Evolutionary conservation across 2,797 vertebrate species (phyloP), one percentile per base, ranked within the genome.

Genomic region (Halcyon leucocephala): DNA sequence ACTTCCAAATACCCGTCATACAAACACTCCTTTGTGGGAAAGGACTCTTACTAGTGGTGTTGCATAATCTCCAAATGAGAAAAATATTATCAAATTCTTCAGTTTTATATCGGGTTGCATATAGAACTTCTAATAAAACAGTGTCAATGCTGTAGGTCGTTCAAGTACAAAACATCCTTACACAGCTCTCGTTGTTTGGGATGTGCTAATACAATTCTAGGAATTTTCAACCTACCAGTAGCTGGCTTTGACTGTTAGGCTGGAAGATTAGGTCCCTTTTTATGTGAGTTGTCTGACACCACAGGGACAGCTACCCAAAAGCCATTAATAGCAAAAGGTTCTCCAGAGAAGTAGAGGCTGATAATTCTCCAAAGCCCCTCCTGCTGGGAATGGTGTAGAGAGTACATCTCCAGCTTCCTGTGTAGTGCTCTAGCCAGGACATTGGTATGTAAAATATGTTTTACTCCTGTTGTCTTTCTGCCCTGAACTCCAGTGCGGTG

Each of bases 371-470:
- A 5, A n/a, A 49, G 29, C 35, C 6, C 3, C 4, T 70, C 42
- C 16, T 12, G 6, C 49, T 21, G 58, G 6, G 29, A 20, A 9
- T 12, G 35, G 22, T 25, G 7, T 31, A 37, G 25, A 33, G 54
- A 20, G 24, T 29, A 2, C 5, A 22, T 62, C 6, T 71, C 29
- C n/a, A 31, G 4, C 26, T 17, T 51, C 11, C 11, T 31, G 17
- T 0, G 0, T 3, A 10, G 24, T 41, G 17, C n/a, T 21, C 22
- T 49, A 52, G 21, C 14, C 7, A 4, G 37, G 31, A 35, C 22
- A 11, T 1, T 13, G 20, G 29, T 10, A 4, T 6, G 24, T 48
- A n/a, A 42, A 52, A 48, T 14, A 54, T 35, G 24, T 17, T 66
- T 44, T 29, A 21, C 26, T 54, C 3, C 37, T 6, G 7, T 25